Evolutionary conservation across 2,888 invertebrate genomes (phyloP).

Genomic region (Nemotelus pantherinus): DNA sequence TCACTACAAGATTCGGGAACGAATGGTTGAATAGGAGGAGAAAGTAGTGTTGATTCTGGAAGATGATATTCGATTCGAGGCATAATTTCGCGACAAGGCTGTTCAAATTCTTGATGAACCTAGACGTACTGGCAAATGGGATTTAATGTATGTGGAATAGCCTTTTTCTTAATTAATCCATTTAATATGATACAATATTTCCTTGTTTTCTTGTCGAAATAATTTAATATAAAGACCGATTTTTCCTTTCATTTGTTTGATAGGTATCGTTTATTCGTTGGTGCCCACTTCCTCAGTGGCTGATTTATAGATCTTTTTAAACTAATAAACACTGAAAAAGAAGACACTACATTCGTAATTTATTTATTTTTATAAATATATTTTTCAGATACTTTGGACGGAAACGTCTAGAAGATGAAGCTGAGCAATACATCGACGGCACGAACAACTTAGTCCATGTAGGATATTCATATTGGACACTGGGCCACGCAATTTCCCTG

Average conservation of each 20-base stretch:
- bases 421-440: slow-evolving; percentile 76
- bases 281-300: too few relatives aligned
- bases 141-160: slow-evolving; percentile 83
- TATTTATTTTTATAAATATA: too few relatives aligned
- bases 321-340: too few relatives aligned
- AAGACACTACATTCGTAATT: too few relatives aligned
- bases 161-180: too few relatives aligned
- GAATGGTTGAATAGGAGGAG: slow-evolving; percentile 70
- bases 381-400: slow-evolving; percentile 88
- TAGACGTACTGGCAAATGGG: slow-evolving; percentile 77
- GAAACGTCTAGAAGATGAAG: slow-evolving; percentile 80
- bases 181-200: too few relatives aligned
- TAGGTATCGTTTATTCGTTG: too few relatives aligned
- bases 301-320: too few relatives aligned
- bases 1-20: slow-evolving; percentile 88
- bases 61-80: slow-evolving; percentile 93
- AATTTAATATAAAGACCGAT: too few relatives aligned
- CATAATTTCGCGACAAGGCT: slow-evolving; percentile 73
- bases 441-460: slow-evolving; percentile 77
- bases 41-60: slow-evolving; percentile 83
- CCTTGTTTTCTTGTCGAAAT: too few relatives aligned
- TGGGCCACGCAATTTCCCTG: slow-evolving; percentile 86
- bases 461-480: slow-evolving; percentile 97
- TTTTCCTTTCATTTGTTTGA: too few relatives aligned
- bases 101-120: slow-evolving; percentile 59